These are phyloP conservation scores for Agrilus mali DNA, from an alignment of 2,888 invertebrate species.

Conservation along the genomic window DNA sequence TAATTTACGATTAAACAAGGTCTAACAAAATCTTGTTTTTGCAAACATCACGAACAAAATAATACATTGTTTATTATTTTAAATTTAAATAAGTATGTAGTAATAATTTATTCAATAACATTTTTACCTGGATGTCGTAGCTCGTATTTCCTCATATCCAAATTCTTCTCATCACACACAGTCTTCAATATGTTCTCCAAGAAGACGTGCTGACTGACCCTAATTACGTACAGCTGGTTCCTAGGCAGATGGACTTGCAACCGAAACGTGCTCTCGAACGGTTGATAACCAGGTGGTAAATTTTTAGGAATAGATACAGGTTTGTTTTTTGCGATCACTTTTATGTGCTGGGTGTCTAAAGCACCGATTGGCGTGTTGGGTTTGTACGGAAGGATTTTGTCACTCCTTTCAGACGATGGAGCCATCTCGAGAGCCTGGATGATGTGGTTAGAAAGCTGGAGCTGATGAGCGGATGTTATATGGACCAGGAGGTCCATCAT, in stretches of 20 bases:
- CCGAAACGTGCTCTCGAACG: constrained; percentile 49
- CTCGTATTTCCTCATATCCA: constrained; percentile 61
- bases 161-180: constrained; percentile 63
- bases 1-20: no score
- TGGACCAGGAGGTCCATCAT: constrained; percentile 69
- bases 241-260: constrained; percentile 60
- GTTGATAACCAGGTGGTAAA: constrained; percentile 33
- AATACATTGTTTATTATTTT: no score
- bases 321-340: constrained; percentile 28
- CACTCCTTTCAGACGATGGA: constrained; percentile 34
- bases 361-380: constrained; percentile 61
- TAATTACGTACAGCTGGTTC: constrained; percentile 64
- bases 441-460: constrained; percentile 53
- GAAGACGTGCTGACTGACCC: constrained; percentile 56
- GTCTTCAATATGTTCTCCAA: constrained; percentile 56
- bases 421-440: constrained; percentile 47
- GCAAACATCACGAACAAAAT: no score
- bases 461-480: constrained; percentile 52
- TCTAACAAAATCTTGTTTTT: no score
- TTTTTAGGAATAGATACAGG: constrained; percentile 16
- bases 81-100: no score
- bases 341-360: constrained; percentile 37
- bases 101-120: no score
- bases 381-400: constrained; percentile 51
- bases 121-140: constrained; percentile 60